Conservation (phyloP, 2,888 invertebrate species). For the Melieria crassipennis region DNA sequence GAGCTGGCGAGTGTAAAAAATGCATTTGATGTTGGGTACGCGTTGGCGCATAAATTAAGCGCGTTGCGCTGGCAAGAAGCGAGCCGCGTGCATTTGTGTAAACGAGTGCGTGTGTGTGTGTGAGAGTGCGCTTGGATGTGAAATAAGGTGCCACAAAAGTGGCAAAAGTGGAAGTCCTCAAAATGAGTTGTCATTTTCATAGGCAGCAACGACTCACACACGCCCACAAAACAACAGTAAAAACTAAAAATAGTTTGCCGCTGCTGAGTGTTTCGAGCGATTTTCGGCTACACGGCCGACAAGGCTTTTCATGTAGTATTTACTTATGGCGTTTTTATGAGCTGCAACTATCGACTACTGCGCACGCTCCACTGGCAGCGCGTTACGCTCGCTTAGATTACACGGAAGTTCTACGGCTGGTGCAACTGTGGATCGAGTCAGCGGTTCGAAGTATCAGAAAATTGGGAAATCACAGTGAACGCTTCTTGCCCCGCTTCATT, state of each 20-base stretch:
- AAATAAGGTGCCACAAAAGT: too few species aligned
- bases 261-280: too few species aligned
- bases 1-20: slow-evolving; percentile 20
- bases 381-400: slow-evolving; percentile 46
- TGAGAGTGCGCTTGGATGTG: too few species aligned
- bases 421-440: not conserved
- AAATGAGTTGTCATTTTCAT: too few species aligned
- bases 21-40: slow-evolving; percentile 29
- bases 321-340: not conserved
- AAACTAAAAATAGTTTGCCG: too few species aligned
- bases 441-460: slow-evolving; percentile 37
- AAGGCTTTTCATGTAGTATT: too few species aligned
- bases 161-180: too few species aligned
- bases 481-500: not conserved
- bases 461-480: slow-evolving; percentile 42
- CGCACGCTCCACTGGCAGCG: slow-evolving; percentile 40
- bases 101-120: slow-evolving; percentile 2
- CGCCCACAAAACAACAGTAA: too few species aligned
- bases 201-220: too few species aligned
- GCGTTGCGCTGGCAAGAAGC: slow-evolving; percentile 14
- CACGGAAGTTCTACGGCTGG: slow-evolving; percentile 43
- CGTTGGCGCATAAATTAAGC: slow-evolving; percentile 38
- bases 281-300: too few species aligned
- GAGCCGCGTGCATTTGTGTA: slow-evolving; percentile 1
- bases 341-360: not conserved